These are phyloP conservation scores for Diorhabda carinulata DNA, from an alignment of 1,140 invertebrate genomes.

Conservation along the genomic window DNA sequence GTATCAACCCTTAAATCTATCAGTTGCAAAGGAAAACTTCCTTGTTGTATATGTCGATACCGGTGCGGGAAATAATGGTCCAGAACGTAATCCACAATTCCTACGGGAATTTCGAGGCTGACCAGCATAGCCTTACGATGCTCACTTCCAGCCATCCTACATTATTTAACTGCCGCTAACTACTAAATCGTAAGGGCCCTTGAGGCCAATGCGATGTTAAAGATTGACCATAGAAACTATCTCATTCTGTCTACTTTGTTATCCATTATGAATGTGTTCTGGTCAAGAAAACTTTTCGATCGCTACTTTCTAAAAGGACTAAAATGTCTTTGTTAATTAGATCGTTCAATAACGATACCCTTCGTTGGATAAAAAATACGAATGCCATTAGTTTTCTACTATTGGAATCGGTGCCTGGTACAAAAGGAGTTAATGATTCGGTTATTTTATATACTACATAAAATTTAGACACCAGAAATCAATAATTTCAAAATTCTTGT, in stretches of 20 bases:
- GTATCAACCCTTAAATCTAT: no score
- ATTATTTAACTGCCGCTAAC: conserved; percentile 40
- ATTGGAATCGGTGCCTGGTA: no score
- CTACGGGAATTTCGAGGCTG: conserved; percentile 33
- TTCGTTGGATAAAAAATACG: no score
- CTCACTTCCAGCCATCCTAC: conserved; percentile 33
- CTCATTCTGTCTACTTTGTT: conserved; percentile 6
- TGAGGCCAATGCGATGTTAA: conserved; percentile 13
- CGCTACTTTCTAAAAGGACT: neutral
- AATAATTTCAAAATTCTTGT: no score
- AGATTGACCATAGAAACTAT: conserved; percentile 13
- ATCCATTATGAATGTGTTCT: conserved; percentile 14
- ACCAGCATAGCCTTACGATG: conserved; percentile 35
- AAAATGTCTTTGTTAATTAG: no score
- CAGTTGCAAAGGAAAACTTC: neutral
- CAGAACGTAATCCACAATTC: conserved; percentile 38
- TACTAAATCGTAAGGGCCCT: conserved; percentile 32
- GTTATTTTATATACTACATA: no score
- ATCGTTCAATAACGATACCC: no score
- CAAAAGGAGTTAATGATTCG: no score
- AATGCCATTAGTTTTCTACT: no score
- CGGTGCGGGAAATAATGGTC: conserved; percentile 34
- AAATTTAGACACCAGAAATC: no score
- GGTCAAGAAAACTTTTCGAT: conserved; percentile 4
- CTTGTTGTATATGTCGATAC: conserved; percentile 3